Percentiles rank a stretch among this genome's conserved stretches.
Conservation (phyloP, 2,797 vertebrate genomes). For the Melanotaenia pygmaea region DNA sequence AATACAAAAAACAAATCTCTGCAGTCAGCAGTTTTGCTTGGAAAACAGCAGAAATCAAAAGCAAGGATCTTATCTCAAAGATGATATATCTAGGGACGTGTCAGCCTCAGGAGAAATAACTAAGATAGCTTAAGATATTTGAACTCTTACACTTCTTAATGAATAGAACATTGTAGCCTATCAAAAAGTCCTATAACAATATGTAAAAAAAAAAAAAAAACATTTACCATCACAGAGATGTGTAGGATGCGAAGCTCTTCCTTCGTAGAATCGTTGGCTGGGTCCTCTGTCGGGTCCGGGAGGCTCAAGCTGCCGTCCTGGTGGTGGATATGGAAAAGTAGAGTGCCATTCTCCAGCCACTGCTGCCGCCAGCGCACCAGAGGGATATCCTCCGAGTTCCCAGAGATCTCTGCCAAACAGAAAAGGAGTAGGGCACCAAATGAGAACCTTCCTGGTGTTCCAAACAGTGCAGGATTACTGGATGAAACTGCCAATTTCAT, state of each 20-base stretch:
- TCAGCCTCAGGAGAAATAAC: slow-evolving; percentile 16
- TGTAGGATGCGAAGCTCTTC: slow-evolving; percentile 97
- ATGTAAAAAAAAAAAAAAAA: slow-evolving; percentile 11
- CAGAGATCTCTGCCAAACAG: slow-evolving; percentile 90
- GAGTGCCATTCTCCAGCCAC: slow-evolving; percentile 97
- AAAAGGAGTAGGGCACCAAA: slow-evolving; percentile 2
- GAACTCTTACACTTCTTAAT: slow-evolving; percentile 1
- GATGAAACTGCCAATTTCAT: not conserved
- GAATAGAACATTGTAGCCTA: slow-evolving; percentile 18
- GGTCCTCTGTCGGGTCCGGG: slow-evolving; percentile 91
- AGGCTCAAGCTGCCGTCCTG: slow-evolving; percentile 91
- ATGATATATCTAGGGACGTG: slow-evolving; percentile 16
- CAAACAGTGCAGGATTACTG: not conserved
- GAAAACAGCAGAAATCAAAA: slow-evolving; percentile 28
- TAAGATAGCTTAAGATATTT: not conserved
- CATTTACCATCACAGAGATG: slow-evolving; percentile 97
- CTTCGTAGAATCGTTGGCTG: slow-evolving; percentile 89
- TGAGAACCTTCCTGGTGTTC: not conserved
- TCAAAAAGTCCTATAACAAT: slow-evolving; percentile 26
- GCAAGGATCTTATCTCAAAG: slow-evolving; percentile 29
- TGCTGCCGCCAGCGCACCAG: slow-evolving; percentile 98
- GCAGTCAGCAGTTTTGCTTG: slow-evolving; percentile 39
- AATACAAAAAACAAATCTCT: slow-evolving; percentile 11
- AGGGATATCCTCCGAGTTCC: slow-evolving; percentile 96
- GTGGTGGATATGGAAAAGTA: slow-evolving; percentile 99